phyloP scores from a whole-genome alignment of 1,140 invertebrate genomes.

The Pristionchus pacificus region DNA sequence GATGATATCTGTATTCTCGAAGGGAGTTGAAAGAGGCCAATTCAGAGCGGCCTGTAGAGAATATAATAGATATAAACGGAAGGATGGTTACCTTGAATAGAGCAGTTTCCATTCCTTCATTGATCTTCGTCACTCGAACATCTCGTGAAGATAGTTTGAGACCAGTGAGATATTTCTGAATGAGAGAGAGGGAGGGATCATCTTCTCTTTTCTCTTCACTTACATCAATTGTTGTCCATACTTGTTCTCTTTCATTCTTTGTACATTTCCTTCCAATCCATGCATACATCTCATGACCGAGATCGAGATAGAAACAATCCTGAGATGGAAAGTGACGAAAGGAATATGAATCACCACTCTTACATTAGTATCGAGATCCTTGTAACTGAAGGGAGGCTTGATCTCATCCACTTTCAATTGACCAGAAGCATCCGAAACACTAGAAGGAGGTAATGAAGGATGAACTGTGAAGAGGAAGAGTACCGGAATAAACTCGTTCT shows the following conservation, averaged over 20 bases:
- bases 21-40: constrained; percentile 11
- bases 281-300: constrained; percentile 73
- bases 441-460: constrained; percentile 16
- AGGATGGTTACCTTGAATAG: constrained; percentile 7
- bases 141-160: not conserved
- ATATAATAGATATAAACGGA: not conserved
- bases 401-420: constrained; percentile 68
- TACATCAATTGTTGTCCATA: constrained; percentile 69
- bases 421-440: constrained; percentile 67
- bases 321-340: constrained; percentile 44
- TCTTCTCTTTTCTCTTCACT: no score
- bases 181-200: not conserved
- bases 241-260: constrained; percentile 70
- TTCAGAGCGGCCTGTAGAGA: constrained; percentile 14
- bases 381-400: constrained; percentile 69
- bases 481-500: constrained; percentile 17
- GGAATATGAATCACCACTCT: constrained; percentile 36
- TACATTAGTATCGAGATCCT: constrained; percentile 71
- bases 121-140: constrained; percentile 10
- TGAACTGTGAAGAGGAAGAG: not conserved
- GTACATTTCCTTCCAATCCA: constrained; percentile 76
- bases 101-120: constrained; percentile 19
- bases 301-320: constrained; percentile 78
- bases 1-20: not conserved
- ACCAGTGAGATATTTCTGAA: constrained; percentile 14